Evolutionary conservation across 2,888 invertebrate genomes (phyloP).

Genomic region (Agonopterix alstromeriana): DNA sequence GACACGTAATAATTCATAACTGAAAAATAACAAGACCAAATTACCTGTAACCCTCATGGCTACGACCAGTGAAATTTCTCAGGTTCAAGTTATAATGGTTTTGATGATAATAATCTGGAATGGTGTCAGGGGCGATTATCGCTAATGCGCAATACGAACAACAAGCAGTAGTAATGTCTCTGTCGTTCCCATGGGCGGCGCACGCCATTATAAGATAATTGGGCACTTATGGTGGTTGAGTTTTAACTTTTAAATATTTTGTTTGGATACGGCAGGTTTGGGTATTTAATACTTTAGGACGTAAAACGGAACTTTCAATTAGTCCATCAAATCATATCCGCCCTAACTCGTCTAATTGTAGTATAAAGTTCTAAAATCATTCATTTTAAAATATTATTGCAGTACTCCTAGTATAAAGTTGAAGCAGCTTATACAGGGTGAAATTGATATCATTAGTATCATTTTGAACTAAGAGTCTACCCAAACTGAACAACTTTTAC

Average conservation of each 20-base stretch:
- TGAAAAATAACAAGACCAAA: slow-evolving; percentile 3
- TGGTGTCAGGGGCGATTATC: slow-evolving; percentile 61
- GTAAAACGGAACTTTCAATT: too few relatives aligned
- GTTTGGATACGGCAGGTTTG: slow-evolving; percentile 10
- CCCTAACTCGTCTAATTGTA: too few relatives aligned
- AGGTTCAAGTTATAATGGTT: slow-evolving; percentile 21
- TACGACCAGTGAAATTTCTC: neutral
- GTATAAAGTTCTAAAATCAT: too few relatives aligned
- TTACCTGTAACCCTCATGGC: neutral
- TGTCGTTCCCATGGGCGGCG: slow-evolving; percentile 50
- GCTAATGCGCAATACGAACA: slow-evolving; percentile 46
- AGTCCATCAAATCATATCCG: too few relatives aligned
- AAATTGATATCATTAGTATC: too few relatives aligned
- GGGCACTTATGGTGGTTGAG: slow-evolving; percentile 23
- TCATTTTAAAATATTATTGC: too few relatives aligned
- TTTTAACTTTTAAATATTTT: slow-evolving; percentile 5
- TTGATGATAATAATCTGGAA: slow-evolving; percentile 34
- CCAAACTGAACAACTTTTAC: too few relatives aligned
- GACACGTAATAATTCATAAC: slow-evolving; percentile 14
- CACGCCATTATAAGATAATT: slow-evolving; percentile 56
- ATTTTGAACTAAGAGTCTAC: too few relatives aligned
- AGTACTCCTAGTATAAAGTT: too few relatives aligned
- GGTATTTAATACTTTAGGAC: too few relatives aligned
- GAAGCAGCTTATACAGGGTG: too few relatives aligned
- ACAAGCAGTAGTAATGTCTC: slow-evolving; percentile 29